Evolutionary conservation across 2,113 vertebrate species (phyloP), one percentile per base, ranked within the genome.

Genomic region (Sitta europaea): DNA sequence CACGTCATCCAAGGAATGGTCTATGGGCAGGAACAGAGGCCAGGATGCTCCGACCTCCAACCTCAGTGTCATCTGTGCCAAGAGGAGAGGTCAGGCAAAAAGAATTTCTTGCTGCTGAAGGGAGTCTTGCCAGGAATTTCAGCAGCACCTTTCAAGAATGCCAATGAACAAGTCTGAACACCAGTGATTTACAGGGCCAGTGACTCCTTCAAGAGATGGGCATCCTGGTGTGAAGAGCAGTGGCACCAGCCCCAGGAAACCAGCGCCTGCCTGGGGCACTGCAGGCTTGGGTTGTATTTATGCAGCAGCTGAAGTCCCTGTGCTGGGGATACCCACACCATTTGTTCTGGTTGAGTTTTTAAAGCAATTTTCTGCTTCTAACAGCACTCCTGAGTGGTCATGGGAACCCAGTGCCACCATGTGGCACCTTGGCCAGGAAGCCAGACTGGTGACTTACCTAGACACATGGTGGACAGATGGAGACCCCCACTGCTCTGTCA

Each of bases 401-500:
- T 1, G 2, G 79, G n/a, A 92, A 33, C 22, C 42, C 75, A 42
- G 36, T 22, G 71, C 33, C 53, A 63, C 36, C 10, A 0, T 24
- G 53, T 21, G 72, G 63, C 35, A 70, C 54, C 35, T 33, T 54
- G 86, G 42, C n/a, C 57, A 23, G 24, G 51, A 59, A 74, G 24
- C 11, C 35, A 25, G 2, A 2, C 12, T 59, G 40, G 21, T 35
- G 50, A 19, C 11, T 71, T 7, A 58, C 22, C 22, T 36, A 14
- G 20, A 25, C 62, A 57, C 0, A 0, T 4, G 33, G 11, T 2
- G 1, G 20, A 13, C 1, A 24, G 50, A 65, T 2, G 9, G 45
- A 83, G n/a, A 42, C 73, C 33, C 18, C 59, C 1, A 1, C 20
- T 66, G 63, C 14, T 66, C 67, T 80, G 5, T 14, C 38, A 24